A percentile compares a stretch with the other conserved stretches of the same genome.
Evolutionary conservation across 2,888 invertebrate species (phyloP).

Genomic region (Eudasyphora cyanicolor): DNA sequence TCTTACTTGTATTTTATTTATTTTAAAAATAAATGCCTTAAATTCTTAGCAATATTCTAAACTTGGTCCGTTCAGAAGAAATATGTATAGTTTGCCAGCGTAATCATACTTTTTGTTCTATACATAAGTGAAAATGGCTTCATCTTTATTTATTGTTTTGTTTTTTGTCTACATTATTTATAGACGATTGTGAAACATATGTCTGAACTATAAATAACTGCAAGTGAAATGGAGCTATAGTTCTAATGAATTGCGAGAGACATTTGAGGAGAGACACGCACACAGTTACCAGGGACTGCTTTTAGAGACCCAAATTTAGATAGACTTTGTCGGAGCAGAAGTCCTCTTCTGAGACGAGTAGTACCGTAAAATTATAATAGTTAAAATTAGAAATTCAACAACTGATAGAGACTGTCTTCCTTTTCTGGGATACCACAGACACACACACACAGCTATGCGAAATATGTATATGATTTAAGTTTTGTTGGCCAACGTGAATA

Average conservation of each 20-base stretch:
- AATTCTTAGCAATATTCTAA: no score
- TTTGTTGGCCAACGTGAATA: neutral
- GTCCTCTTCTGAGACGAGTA: neutral
- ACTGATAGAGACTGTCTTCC: neutral
- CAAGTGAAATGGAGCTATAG: conserved; percentile 17
- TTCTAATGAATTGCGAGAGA: conserved; percentile 4
- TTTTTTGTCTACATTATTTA: conserved; percentile 15
- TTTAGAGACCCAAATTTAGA: neutral
- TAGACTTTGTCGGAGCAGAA: neutral
- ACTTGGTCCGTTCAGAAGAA: no score
- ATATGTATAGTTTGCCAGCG: no score
- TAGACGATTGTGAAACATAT: conserved; percentile 24
- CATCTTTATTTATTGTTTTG: conserved; percentile 19
- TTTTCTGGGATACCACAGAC: no score
- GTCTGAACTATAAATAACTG: conserved; percentile 29
- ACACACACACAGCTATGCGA: neutral
- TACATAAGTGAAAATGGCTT: conserved; percentile 16
- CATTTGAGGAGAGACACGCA: neutral
- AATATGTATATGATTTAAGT: neutral
- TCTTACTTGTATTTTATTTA: no score
- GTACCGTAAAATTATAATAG: neutral
- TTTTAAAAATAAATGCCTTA: no score
- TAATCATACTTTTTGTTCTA: no score
- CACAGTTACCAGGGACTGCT: neutral
- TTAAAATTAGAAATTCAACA: neutral